Evolutionary conservation across 2,888 invertebrate genomes (phyloP).

Genomic region (Coelopa pilipes): DNA sequence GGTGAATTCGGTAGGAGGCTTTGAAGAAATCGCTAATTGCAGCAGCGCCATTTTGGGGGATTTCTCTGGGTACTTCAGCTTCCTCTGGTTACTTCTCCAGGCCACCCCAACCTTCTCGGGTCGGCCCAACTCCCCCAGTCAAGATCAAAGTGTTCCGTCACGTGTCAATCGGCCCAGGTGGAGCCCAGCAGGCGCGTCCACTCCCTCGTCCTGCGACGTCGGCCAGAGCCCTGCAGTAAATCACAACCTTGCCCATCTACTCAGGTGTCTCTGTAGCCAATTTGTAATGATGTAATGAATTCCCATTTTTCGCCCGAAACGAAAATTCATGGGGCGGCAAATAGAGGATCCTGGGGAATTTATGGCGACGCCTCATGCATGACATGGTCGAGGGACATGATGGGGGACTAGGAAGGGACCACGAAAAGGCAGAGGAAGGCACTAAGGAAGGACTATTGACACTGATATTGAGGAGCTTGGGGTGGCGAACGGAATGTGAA

Average conservation of each 20-base stretch:
- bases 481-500: conserved; percentile 1
- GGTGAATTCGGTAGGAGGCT: no score
- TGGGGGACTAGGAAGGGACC: no score
- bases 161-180: no score
- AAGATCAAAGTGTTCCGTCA: no score
- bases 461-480: not conserved
- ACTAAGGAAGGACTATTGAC: not conserved
- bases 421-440: no score
- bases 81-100: no score
- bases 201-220: not conserved
- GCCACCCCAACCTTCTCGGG: no score
- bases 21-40: no score
- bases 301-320: not conserved
- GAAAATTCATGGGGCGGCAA: not conserved
- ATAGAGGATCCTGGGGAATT: not conserved
- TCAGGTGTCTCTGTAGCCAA: conserved; percentile 1
- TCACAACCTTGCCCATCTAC: not conserved
- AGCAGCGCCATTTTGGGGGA: no score
- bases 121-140: no score
- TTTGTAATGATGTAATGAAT: conserved; percentile 23
- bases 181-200: not conserved
- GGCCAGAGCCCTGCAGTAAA: not conserved
- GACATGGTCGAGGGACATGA: no score
- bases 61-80: no score
- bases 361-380: conserved; percentile 18